Base-by-base conservation (phyloP, 2,888 invertebrate species). In the Onthophagus sagittarius region DNA sequence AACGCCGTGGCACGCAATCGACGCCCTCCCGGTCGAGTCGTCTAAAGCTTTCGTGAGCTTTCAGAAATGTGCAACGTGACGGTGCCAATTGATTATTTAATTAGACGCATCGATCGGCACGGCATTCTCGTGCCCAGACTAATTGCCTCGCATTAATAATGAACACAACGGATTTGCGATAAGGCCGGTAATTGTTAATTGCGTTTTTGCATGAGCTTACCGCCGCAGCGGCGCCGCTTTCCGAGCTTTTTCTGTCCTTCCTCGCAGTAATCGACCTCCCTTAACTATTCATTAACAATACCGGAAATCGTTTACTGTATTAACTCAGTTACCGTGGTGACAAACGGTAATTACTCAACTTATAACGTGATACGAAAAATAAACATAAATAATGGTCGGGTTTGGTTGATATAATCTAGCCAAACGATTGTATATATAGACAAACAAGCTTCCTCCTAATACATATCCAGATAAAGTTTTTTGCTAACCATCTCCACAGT, bases 161-260 rank as follows among this genome's bases (percentile, higher is more conserved):
- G 84, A 85, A 85, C 85, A 84, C 83, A 85, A 84, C 84, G 84
- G 85, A 85, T 85, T 85, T 84, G 82, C 81, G 84, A 85, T 85
- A 85, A 85, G 84, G 77, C 79, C 79, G 80, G 83, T 85, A 85
- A 85, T 85, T 85, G 85, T 85, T 85, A 85, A 85, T 85, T 85
- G 84, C 85, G 81, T 84, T 85, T 85, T 85, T 80, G 85, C 85
- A 85, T 85, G 85, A 83, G 81, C 77, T 75, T 32, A 32, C 32
- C 67, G 67, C 15, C 39, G 39, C 9, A 53, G 9, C 39, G 39
- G 39, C 39, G 39, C 39, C 39, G 39, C 39, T 53, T 7, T 11
- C 39, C 39, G 39, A 53, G 39, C 39, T 53, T 53, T 53, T 53
- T 53, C 39, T 11, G 39, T 11, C 39, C 39, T 53, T 53, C 39